Base-by-base conservation (phyloP, 2,113 vertebrate species). In the Neotragus moschatus region DNA sequence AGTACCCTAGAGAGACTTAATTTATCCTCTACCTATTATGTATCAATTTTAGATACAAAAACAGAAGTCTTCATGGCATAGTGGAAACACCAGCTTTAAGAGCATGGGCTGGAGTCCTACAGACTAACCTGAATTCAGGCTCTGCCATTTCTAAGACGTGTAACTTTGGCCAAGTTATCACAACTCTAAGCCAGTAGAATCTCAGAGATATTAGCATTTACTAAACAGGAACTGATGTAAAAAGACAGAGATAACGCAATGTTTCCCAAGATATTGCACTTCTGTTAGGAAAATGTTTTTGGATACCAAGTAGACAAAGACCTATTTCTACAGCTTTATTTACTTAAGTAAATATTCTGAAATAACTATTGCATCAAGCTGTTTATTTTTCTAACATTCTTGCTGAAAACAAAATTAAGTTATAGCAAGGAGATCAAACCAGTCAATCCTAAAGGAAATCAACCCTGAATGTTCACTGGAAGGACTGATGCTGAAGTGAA, bases 351-450 rank as follows among this genome's bases (percentile, higher is more conserved):
- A 73, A 80, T 26, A 77, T 49, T 91, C 61, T 17, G 49, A 96
- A 84, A 28, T 30, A 90, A 84, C 77, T 84, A 81, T 14, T 70
- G 80, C 5, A 89, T 43, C 51, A 53, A 97, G 60, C 1, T 90
- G 33, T 87, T 91, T 82, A 94, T 96, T 87, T 91, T 85, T 84
- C 87, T 73, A 88, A 58, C 23, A 94, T 60, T 91, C 88, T 93
- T 87, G 8, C 61, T 87, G 60, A 88, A 88, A 19, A 63, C 33
- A 95, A 86, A 90, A 92, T 90, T 93, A 96, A 93, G 43, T 90
- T 73, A 23, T 39, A 73, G 36, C 66, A 73, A 73, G 36, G 66
- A 73, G 66, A 73, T 6, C 66, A 73, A 73, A 73, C 10, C 36
- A 73, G 36, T 73, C 36, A 13, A 25, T 39, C 19, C 66, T 39